phyloP scores from a whole-genome alignment of 1,140 invertebrate genomes.

The Drosophila melanica region DNA sequence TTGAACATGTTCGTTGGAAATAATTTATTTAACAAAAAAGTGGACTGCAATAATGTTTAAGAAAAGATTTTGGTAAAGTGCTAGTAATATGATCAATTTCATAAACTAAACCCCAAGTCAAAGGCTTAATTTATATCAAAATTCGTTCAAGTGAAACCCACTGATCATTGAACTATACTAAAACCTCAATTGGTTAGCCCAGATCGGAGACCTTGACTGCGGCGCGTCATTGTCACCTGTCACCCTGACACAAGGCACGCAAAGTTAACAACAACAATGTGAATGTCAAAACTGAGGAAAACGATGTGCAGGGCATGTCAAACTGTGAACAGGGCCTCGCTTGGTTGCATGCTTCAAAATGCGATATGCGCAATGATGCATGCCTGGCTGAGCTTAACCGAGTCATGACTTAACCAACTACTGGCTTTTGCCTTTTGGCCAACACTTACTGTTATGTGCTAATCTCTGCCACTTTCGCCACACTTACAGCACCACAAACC shows the following conservation, averaged over 20 bases:
- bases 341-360: slow-evolving; percentile 45
- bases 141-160: slow-evolving; percentile 4
- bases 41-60: neutral
- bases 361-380: slow-evolving; percentile 46
- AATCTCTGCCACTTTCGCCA: slow-evolving; percentile 53
- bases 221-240: slow-evolving; percentile 42
- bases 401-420: slow-evolving; percentile 51
- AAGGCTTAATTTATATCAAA: neutral
- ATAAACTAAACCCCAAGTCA: neutral
- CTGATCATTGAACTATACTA: neutral
- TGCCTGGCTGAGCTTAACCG: slow-evolving; percentile 54
- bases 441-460: slow-evolving; percentile 37
- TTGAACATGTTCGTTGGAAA: neutral
- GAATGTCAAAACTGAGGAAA: slow-evolving; percentile 31
- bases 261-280: slow-evolving; percentile 32
- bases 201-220: slow-evolving; percentile 34
- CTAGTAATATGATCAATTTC: neutral
- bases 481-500: slow-evolving; percentile 53
- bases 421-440: slow-evolving; percentile 9
- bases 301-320: slow-evolving; percentile 23
- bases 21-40: too few species aligned
- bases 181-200: slow-evolving; percentile 12
- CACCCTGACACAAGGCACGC: slow-evolving; percentile 57
- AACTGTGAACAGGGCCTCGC: slow-evolving; percentile 48
- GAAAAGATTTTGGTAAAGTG: neutral